Conservation (phyloP, 2,113 vertebrate species). For the mouse (Mus musculus) region GRCm39 chr12:86904001-86904500, state of each 20-base stretch:
- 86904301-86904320: not conserved
- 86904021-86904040: not conserved
- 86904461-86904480: not conserved
- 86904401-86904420: conserved; percentile 16
- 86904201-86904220: not conserved
- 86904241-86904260: conserved; percentile 16
- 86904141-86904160: not conserved
- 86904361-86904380: not conserved
- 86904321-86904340: not conserved
- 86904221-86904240: not conserved
- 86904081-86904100: not conserved
- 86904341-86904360: not conserved
- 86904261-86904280: not conserved
- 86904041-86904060: not conserved
- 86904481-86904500: not conserved
- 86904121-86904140: not conserved
- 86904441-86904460: not conserved
- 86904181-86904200: not conserved
- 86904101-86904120: not conserved
- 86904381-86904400: not conserved
- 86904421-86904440: conserved; percentile 24
- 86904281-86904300: not conserved
- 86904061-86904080: not conserved
- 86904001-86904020: not conserved
- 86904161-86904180: no score